Conservation (phyloP, 2,888 invertebrate genomes). For the Brachyptera risi region DNA sequence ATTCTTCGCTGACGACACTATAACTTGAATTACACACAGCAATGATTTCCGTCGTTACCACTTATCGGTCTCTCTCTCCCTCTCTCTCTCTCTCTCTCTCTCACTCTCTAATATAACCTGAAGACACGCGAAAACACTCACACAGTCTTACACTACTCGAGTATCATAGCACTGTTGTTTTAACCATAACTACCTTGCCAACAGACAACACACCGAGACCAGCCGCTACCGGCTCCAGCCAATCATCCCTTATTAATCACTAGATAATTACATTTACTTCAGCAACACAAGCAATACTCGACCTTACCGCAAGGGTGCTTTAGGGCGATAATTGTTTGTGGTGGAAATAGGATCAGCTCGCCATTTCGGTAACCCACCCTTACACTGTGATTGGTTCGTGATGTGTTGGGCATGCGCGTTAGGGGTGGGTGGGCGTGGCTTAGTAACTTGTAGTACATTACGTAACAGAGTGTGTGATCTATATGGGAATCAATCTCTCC, state of each 20-base stretch:
- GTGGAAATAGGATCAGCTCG: slow-evolving; percentile 28
- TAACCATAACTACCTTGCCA: background rate
- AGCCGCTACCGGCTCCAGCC: slow-evolving; percentile 25
- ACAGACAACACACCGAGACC: too few relatives aligned
- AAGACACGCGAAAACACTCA: too few relatives aligned
- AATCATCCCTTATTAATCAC: slow-evolving; percentile 27
- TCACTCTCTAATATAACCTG: too few relatives aligned
- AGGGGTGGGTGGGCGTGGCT: slow-evolving; percentile 23
- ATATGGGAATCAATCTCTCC: slow-evolving; percentile 6
- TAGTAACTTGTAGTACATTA: background rate
- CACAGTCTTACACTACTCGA: too few relatives aligned
- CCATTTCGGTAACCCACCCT: slow-evolving; percentile 31
- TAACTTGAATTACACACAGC: too few relatives aligned
- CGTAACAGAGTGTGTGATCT: background rate
- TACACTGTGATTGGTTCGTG: slow-evolving; percentile 28
- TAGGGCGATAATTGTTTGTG: slow-evolving; percentile 31
- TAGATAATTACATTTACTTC: slow-evolving; percentile 30
- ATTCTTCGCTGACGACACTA: too few relatives aligned
- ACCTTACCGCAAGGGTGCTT: slow-evolving; percentile 23
- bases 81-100: too few relatives aligned
- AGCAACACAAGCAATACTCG: slow-evolving; percentile 16
- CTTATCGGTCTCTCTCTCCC: too few relatives aligned
- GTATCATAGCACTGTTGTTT: too few relatives aligned
- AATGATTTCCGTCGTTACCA: too few relatives aligned
- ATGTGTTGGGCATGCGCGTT: slow-evolving; percentile 26